Evolutionary conservation across 37 sponge, comb jelly and placozoan genomes (phyloP).

Genomic region (Axinella damicornis): DNA sequence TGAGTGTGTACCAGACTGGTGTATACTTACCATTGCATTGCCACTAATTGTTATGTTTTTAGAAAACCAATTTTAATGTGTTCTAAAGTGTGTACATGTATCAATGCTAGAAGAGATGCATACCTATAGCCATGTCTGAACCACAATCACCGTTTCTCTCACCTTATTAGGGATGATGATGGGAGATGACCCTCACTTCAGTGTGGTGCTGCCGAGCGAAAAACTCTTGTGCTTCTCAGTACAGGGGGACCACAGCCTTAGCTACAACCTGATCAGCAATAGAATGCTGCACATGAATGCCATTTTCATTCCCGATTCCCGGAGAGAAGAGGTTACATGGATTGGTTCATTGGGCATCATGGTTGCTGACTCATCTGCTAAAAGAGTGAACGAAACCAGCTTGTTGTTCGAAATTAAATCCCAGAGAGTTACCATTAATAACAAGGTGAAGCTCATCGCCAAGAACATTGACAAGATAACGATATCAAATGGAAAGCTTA

Average conservation of each 20-base stretch:
- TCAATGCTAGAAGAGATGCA: too few species aligned
- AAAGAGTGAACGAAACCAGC: too few species aligned
- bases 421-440: not conserved
- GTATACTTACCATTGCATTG: too few species aligned
- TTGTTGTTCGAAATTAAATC: too few species aligned
- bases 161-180: not conserved
- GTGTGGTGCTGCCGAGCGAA: conserved; percentile 10
- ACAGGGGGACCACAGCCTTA: conserved; percentile 38
- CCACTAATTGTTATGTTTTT: too few species aligned
- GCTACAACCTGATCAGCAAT: conserved; percentile 45
- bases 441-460: conserved; percentile 19
- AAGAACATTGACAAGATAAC: conserved; percentile 21
- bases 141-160: too few species aligned
- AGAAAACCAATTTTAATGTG: too few species aligned
- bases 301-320: conserved; percentile 46
- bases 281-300: conserved; percentile 22
- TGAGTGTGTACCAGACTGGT: too few species aligned
- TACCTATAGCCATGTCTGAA: too few species aligned
- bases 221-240: conserved; percentile 39
- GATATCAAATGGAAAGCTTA: conserved; percentile 31
- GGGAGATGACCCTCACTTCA: conserved; percentile 54
- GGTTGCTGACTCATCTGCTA: too few species aligned
- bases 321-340: conserved; percentile 35
- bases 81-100: too few species aligned
- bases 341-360: conserved; percentile 39